Conservation (phyloP, 2,797 vertebrate genomes). For the Bradypodion pumilum region DNA sequence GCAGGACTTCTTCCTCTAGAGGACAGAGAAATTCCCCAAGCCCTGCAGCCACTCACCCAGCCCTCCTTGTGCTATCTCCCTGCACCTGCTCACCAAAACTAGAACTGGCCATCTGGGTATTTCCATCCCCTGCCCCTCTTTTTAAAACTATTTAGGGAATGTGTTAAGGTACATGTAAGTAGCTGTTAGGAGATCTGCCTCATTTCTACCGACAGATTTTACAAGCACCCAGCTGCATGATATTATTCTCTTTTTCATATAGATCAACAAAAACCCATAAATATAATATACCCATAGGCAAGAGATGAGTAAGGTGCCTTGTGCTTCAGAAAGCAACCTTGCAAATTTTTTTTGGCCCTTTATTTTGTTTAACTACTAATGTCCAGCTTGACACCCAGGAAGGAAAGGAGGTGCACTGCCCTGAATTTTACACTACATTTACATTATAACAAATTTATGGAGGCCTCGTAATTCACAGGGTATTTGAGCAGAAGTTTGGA, state of each 20-base stretch:
- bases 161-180: constrained; percentile 1
- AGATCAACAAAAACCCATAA: constrained; percentile 43
- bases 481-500: constrained; percentile 68
- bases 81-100: too few relatives aligned
- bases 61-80: too few relatives aligned
- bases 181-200: constrained; percentile 14
- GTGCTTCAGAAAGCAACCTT: constrained; percentile 30
- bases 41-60: too few relatives aligned
- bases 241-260: constrained; percentile 45
- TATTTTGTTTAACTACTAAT: constrained; percentile 42
- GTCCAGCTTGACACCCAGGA: constrained; percentile 19
- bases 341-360: constrained; percentile 34
- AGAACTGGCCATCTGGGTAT: too few relatives aligned
- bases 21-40: too few relatives aligned
- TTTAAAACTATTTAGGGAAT: neutral
- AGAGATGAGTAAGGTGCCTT: accelerated
- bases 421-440: constrained; percentile 59
- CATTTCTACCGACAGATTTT: constrained; percentile 5
- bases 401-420: constrained; percentile 19
- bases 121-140: too few relatives aligned
- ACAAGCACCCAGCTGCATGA: constrained; percentile 34
- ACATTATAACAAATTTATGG: constrained; percentile 50
- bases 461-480: constrained; percentile 50
- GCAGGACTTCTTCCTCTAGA: too few relatives aligned
- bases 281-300: constrained; percentile 42